These are phyloP conservation scores for Sitta europaea DNA, from an alignment of 2,113 vertebrate genomes.

Conservation along the genomic window DNA sequence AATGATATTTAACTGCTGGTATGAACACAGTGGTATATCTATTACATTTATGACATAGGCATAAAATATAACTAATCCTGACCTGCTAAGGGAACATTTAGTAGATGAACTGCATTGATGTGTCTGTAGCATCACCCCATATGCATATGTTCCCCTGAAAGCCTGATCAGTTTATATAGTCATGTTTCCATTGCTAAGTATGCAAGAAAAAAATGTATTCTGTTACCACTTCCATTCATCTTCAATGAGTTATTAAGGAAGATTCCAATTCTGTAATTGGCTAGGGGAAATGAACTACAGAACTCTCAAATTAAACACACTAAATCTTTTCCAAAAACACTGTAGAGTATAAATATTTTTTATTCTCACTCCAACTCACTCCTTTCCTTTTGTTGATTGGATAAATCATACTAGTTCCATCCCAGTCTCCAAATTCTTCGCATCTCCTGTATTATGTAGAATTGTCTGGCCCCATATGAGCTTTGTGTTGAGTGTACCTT, in stretches of 20 bases:
- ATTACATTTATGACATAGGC: neutral
- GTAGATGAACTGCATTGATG: neutral
- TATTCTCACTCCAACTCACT: neutral
- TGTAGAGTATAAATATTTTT: neutral
- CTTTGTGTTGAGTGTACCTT: neutral
- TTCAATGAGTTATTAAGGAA: constrained; percentile 17
- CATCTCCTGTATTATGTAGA: neutral
- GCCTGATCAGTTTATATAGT: neutral
- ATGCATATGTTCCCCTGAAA: neutral
- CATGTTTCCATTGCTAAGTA: neutral
- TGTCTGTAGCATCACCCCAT: neutral
- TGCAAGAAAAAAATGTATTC: neutral
- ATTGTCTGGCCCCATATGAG: neutral
- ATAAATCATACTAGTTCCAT: neutral
- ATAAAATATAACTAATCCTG: neutral
- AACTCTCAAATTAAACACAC: neutral
- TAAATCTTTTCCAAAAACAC: constrained; percentile 6
- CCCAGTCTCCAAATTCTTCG: neutral
- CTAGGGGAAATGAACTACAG: neutral
- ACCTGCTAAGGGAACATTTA: neutral
- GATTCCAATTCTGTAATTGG: constrained; percentile 7
- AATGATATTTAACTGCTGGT: neutral
- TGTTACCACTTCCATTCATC: neutral
- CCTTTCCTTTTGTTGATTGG: neutral
- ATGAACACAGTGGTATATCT: neutral